phyloP scores from a whole-genome alignment of 2,888 invertebrate species.

The Acanthosepion pharaonis region DNA sequence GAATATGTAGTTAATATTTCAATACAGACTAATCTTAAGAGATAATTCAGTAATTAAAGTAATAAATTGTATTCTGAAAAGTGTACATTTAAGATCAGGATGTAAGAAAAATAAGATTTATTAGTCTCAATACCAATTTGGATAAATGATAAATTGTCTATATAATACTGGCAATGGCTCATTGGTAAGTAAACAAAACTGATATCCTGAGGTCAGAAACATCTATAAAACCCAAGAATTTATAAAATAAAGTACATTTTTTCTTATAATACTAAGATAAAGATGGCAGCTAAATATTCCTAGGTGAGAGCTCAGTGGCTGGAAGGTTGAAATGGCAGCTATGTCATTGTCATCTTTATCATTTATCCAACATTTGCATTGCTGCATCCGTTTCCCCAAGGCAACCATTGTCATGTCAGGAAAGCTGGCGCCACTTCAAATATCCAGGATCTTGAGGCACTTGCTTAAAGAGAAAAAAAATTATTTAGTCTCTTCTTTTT shows the following conservation, averaged over 20 bases:
- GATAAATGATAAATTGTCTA: neutral
- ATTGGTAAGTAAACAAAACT: neutral
- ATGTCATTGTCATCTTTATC: slow-evolving; percentile 2
- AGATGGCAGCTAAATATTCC: neutral
- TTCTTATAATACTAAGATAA: neutral
- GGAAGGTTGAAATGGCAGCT: neutral
- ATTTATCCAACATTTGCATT: neutral
- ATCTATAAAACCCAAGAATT: neutral
- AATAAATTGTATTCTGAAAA: too few relatives aligned
- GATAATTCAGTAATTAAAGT: too few relatives aligned
- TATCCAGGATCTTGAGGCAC: slow-evolving; percentile 33
- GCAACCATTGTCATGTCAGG: slow-evolving; percentile 2
- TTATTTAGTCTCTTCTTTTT: neutral
- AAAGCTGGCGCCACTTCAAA: slow-evolving; percentile 33
- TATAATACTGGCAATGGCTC: neutral
- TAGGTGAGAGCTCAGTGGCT: neutral
- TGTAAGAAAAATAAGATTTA: neutral
- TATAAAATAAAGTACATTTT: neutral
- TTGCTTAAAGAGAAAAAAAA: slow-evolving; percentile 16
- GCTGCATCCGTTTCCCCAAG: neutral
- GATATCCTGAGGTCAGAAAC: neutral
- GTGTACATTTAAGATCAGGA: too few relatives aligned
- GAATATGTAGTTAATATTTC: too few relatives aligned
- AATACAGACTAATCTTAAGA: too few relatives aligned
- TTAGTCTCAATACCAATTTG: neutral